Evolutionary conservation across 2,113 vertebrate genomes (phyloP).

Genomic region (Argyrosomus japonicus): DNA sequence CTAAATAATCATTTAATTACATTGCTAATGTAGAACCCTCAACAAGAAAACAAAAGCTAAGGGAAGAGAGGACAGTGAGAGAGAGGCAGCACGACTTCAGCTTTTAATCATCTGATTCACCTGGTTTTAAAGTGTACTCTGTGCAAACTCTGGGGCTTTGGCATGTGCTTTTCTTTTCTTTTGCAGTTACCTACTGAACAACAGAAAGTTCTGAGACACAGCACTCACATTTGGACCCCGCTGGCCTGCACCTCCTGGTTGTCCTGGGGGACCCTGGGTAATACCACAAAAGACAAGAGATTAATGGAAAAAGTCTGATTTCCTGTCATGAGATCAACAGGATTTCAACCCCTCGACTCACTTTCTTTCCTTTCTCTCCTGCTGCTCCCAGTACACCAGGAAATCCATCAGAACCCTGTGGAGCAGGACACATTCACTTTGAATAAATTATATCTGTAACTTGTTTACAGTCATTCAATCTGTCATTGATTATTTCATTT

Average conservation of each 20-base stretch:
- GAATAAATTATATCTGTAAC: neutral
- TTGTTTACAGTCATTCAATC: neutral
- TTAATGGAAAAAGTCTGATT: neutral
- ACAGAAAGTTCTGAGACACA: neutral
- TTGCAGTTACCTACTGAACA: neutral
- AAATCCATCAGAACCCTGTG: slow-evolving; percentile 92
- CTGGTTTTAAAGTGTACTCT: neutral
- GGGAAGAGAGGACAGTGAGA: neutral
- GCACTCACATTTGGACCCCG: slow-evolving; percentile 93
- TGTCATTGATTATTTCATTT: neutral
- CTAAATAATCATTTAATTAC: too few species aligned
- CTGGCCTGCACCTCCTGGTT: slow-evolving; percentile 91
- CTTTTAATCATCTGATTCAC: neutral
- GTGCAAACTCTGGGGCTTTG: neutral
- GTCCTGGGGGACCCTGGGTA: slow-evolving; percentile 91
- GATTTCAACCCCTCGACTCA: slow-evolving; percentile 70
- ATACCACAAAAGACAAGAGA: slow-evolving; percentile 10
- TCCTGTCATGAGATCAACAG: neutral
- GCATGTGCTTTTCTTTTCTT: neutral
- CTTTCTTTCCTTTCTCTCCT: slow-evolving; percentile 96
- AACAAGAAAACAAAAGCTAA: neutral
- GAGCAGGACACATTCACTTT: slow-evolving; percentile 52
- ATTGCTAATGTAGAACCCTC: too few species aligned
- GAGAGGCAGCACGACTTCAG: too few species aligned
- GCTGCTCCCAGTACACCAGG: slow-evolving; percentile 87